Conservation (phyloP, 2,113 vertebrate species). For the Rhinoptilus africanus region DNA sequence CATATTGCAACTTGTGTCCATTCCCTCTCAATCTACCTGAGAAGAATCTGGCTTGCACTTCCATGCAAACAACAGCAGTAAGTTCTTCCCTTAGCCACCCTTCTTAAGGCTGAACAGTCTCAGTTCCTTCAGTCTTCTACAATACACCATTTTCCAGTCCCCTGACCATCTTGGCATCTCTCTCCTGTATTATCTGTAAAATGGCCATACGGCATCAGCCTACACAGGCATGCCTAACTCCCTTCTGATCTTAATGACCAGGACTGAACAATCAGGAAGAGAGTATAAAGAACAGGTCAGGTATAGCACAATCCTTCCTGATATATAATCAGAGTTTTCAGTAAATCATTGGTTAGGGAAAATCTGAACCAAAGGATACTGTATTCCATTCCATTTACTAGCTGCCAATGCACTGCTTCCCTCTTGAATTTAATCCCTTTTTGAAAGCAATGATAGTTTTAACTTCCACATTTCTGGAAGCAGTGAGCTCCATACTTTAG, state of each 20-base stretch:
- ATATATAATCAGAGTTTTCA: not conserved
- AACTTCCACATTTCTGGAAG: not conserved
- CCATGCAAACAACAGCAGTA: not conserved
- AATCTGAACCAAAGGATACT: not conserved
- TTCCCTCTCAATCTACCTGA: not conserved
- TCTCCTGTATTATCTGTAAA: not conserved
- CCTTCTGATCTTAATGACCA: not conserved
- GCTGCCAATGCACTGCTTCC: not conserved
- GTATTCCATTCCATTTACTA: not conserved
- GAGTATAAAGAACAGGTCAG: not conserved
- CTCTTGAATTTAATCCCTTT: not conserved
- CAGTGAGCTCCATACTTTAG: not conserved
- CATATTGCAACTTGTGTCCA: not conserved
- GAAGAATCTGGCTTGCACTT: not conserved
- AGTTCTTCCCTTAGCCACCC: not conserved
- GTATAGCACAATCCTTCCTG: not conserved
- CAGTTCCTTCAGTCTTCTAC: not conserved
- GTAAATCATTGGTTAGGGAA: not conserved
- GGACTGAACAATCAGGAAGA: not conserved
- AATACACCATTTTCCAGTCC: not conserved
- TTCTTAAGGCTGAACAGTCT: not conserved
- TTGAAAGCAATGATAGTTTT: not conserved
- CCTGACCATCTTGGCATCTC: not conserved
- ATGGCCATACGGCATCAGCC: not conserved
- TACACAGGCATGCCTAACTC: not conserved